Evolutionary conservation across 2,888 invertebrate genomes (phyloP).

Genomic region (Eristalis arbustorum): DNA sequence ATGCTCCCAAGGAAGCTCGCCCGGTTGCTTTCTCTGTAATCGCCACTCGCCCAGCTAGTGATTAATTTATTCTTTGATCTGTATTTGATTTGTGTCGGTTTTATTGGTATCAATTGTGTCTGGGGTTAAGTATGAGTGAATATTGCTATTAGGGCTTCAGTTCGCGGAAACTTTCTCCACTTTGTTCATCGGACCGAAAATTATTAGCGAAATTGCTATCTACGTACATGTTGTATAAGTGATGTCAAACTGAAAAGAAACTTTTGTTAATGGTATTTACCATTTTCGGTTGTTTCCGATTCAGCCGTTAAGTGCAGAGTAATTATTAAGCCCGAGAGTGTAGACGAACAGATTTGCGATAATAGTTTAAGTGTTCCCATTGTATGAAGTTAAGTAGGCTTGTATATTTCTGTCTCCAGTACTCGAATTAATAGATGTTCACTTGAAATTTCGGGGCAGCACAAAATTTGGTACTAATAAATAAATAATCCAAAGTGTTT

Average conservation of each 20-base stretch:
- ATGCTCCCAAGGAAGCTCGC: slow-evolving; percentile 1
- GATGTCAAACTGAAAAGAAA: not conserved
- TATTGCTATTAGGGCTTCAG: not conserved
- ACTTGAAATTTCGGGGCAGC: too few species aligned
- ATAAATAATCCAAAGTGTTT: too few species aligned
- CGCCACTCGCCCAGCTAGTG: not conserved
- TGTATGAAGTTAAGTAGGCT: too few species aligned
- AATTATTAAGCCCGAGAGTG: too few species aligned
- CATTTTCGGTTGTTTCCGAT: too few species aligned
- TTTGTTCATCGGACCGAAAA: not conserved
- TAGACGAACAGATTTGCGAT: too few species aligned
- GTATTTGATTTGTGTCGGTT: slow-evolving; percentile 17
- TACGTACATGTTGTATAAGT: not conserved
- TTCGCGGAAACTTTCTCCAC: not conserved
- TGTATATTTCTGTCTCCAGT: too few species aligned
- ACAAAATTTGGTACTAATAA: too few species aligned
- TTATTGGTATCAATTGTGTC: not conserved
- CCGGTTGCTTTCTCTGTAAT: not conserved
- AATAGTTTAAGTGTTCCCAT: too few species aligned
- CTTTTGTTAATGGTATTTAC: not conserved
- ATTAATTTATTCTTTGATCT: slow-evolving; percentile 34
- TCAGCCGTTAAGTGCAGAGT: not conserved
- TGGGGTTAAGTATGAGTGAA: not conserved
- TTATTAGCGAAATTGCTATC: not conserved
- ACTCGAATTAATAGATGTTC: too few species aligned